Conservation (phyloP, 30 jellyfish, hydroid and myxozoan species). For the Cassiopea andromeda region DNA sequence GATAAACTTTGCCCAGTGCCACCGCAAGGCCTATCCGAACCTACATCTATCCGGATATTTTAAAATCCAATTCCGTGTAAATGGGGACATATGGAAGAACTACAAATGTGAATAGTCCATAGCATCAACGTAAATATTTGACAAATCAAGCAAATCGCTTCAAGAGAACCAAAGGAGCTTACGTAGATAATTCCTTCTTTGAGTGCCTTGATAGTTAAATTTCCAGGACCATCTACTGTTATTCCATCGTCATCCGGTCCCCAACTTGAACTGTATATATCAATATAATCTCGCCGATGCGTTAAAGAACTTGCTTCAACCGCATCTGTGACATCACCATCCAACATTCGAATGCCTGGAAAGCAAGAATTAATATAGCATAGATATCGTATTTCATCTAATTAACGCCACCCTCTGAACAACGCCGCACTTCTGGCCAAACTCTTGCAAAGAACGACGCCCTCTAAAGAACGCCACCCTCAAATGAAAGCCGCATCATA, state of each 20-base stretch:
- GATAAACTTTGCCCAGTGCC: no score
- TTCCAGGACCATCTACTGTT: conserved; percentile 98
- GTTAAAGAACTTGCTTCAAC: conserved; percentile 92
- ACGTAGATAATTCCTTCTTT: conserved; percentile 85
- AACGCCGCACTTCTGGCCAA: no score
- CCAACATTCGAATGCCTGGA: conserved; percentile 97
- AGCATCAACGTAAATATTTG: background rate
- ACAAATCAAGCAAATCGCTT: background rate
- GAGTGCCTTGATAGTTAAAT: conserved; percentile 71
- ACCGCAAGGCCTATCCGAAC: no score
- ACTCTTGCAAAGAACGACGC: no score
- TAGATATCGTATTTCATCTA: no score
- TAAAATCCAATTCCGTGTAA: no score
- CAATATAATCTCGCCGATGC: conserved; percentile 90
- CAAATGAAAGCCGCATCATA: no score
- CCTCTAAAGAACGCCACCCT: no score
- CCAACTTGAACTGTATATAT: conserved; percentile 98
- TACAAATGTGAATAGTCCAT: no score
- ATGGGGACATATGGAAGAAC: no score
- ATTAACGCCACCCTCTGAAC: no score
- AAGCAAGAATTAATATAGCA: background rate
- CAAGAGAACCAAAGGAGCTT: background rate
- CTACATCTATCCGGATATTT: no score
- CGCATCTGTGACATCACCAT: conserved; percentile 96
- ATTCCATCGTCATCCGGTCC: conserved; percentile 99